Evolutionary conservation across 2,113 vertebrate genomes (phyloP), one percentile per base, ranked within the genome.

Genomic region (Pteropus alecto): DNA sequence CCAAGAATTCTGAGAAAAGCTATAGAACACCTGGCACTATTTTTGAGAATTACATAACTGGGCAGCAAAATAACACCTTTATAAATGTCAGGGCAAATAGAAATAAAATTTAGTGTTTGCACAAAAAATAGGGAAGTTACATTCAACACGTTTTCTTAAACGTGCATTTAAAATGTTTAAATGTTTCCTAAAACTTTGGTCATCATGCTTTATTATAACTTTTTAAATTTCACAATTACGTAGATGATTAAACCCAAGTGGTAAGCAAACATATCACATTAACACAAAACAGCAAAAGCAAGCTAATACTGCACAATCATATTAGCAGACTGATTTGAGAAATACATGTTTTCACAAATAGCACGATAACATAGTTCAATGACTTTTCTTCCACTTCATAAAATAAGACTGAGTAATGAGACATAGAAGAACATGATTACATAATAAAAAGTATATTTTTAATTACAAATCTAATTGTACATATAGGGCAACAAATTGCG

Each of bases 1-100:
- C 97, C 98, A 97, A 93, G 97, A 97, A 98, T 71, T 98, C 97
- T 96, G 90, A 98, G 96, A 97, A 98, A 99, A 98, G 98, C 98
- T 98, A 98, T 96, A 98, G 98, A 93, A 98, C 98, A 98, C 98
- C 99, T 99, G 99, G 99, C 98, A 99, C 99, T 98, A 99, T 98
- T 98, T 98, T 98, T 98, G 98, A 98, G 91, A 98, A 98, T 99
- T 98, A 98, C 94, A 99, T 97, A 98, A 97, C 92, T 98, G 98
- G 97, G 94, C 95, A 97, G 94, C 96, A 96, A 97, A 97, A 96
- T 96, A 98, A 98, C 85, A 98, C 97, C 96, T 97, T 97, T 97
- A 98, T 98, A 92, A 97, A 98, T 98, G 97, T 97, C 92, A 98
- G 97, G 96, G 97, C 96, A 98, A 90, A 97, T 85, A 98, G 98